Conservation (phyloP, 2,797 vertebrate genomes). For the Betta splendens region DNA sequence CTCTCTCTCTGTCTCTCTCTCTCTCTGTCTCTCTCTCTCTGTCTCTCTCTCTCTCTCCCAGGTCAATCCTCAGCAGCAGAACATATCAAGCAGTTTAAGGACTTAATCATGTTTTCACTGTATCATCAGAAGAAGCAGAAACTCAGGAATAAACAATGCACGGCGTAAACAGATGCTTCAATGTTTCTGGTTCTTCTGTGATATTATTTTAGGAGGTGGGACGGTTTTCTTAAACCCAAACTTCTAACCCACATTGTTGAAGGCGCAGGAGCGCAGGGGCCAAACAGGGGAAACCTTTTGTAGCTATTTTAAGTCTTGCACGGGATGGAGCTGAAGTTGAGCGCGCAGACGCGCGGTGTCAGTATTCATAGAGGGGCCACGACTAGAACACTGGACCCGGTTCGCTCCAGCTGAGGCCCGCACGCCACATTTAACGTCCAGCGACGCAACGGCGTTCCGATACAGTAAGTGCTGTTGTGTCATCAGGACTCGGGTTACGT, state of each 20-base stretch:
- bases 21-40: not conserved
- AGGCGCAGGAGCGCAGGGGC: constrained; percentile 1
- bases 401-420: constrained; percentile 57
- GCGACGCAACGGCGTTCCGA: not conserved
- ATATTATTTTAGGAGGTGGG: no score
- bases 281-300: not conserved
- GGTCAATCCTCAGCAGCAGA: not conserved
- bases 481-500: not conserved
- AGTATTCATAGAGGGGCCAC: constrained; percentile 64
- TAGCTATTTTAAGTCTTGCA: not conserved
- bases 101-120: not conserved
- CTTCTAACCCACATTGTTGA: not conserved
- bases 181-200: no score
- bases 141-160: not conserved
- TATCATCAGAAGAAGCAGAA: no score
- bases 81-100: constrained; percentile 3
- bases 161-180: no score
- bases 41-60: constrained; percentile 3
- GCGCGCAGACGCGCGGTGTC: constrained; percentile 56
- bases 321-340: constrained; percentile 45
- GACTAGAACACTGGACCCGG: constrained; percentile 36
- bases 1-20: not conserved
- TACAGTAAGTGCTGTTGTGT: not conserved
- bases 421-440: not conserved
- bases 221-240: no score